A percentile compares a stretch with the other conserved stretches of the same genome.
phyloP scores from a whole-genome alignment of 2,113 vertebrate genomes.

The Xenotilapia caudafasciata region DNA sequence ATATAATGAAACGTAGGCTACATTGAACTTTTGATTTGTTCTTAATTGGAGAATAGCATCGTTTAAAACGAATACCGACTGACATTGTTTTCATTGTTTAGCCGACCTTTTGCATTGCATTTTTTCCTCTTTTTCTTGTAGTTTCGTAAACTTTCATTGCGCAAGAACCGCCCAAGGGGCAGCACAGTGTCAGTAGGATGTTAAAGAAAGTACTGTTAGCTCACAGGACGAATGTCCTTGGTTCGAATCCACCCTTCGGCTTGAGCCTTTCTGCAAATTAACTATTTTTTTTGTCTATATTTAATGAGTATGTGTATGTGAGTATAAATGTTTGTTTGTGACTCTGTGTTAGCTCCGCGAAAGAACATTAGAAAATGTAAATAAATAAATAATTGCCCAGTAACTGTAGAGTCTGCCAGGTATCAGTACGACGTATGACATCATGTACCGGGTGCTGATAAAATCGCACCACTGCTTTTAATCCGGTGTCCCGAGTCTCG shows the following conservation, averaged over 20 bases:
- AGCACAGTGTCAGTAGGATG: neutral
- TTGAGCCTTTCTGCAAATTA: neutral
- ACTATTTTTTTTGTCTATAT: rapidly evolving
- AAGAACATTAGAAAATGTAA: slow-evolving; percentile 53
- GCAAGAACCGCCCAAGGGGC: neutral
- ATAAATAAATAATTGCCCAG: slow-evolving; percentile 66
- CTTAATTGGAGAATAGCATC: neutral
- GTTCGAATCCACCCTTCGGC: neutral
- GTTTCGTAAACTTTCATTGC: neutral
- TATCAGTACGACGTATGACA: slow-evolving; percentile 62
- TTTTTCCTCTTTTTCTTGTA: rapidly evolving
- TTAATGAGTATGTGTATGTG: neutral
- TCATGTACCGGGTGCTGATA: slow-evolving; percentile 42
- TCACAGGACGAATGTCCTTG: neutral
- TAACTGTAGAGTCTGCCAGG: slow-evolving; percentile 58
- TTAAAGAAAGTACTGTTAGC: neutral
- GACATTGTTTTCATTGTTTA: neutral
- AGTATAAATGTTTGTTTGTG: neutral
- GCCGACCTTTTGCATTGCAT: neutral
- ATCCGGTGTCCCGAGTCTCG: slow-evolving; percentile 49
- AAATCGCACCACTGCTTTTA: slow-evolving; percentile 29
- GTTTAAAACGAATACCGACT: neutral
- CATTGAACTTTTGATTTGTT: neutral
- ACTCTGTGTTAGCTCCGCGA: neutral
- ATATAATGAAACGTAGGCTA: neutral